Base-by-base conservation (phyloP, 1,140 invertebrate species). In the Listronotus oregonensis region DNA sequence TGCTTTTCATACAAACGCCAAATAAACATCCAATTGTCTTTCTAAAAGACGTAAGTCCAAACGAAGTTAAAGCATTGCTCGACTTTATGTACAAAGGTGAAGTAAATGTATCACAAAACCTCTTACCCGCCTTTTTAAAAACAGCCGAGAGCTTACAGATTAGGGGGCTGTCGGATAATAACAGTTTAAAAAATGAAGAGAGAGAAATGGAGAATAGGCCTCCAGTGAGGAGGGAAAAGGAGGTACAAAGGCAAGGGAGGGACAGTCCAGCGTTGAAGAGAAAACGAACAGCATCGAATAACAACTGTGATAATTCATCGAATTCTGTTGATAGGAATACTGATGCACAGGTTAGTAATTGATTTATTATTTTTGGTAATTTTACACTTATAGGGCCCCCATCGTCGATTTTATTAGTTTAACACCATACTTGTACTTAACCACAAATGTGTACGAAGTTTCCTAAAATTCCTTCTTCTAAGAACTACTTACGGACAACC, bases 31-130 rank as follows among this genome's bases (percentile, higher is more conserved):
- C 93, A 47, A 95, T 95, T 76, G 93, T 96, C 82, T 93, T 93
- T 80, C 85, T 94, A 75, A 92, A 91, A 86, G 92, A 94, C 87
- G 90, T 95, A 73, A 86, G 91, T 80, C 89, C 89, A 77, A 87
- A 86, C 73, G 91, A 94, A 82, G 92, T 95, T 85, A 91, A 91
- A 80, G 91, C 91, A 46, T 82, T 94, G 73, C 83, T 94, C 74
- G 90, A 92, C 81, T 94, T 93, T 80, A 94, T 95, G 92, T 94
- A 94, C 82, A 92, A 91, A 84, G 91, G 92, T 72, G 91, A 94
- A 83, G 91, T 94, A 69, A 93, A 93, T 83, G 90, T 94, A 76
- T 90, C 88, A 73, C 91, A 93, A 82, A 90, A 92, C 83, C 86
- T 91, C 80, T 81, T 94, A 80, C 89, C 90, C 66, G 90, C 90